Evolutionary conservation across 2,888 invertebrate species (phyloP).

Genomic region (Philonicus albiceps): DNA sequence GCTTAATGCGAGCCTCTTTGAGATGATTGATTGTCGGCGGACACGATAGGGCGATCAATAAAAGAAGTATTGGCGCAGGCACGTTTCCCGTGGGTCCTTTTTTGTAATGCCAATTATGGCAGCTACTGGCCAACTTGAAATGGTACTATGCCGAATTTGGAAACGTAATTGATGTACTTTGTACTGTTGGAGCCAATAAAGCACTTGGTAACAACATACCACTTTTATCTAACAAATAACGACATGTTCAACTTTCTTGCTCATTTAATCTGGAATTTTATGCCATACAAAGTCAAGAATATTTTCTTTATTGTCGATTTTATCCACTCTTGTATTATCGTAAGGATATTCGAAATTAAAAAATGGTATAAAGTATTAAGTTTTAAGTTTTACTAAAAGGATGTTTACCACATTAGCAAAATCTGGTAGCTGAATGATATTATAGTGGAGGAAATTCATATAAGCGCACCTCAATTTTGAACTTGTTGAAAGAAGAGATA

Average conservation of each 20-base stretch:
- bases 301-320: not conserved
- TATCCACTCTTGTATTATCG: not conserved
- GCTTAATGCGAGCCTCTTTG: not conserved
- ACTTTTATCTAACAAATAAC: not conserved
- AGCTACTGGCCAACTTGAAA: not conserved
- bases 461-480: no score
- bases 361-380: no score
- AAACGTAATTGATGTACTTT: not conserved
- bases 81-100: not conserved
- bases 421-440: no score
- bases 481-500: no score
- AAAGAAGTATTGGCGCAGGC: not conserved
- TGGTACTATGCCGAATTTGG: not conserved
- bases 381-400: no score
- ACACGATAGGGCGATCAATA: not conserved
- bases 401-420: no score
- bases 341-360: no score
- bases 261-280: not conserved
- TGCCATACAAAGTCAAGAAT: not conserved
- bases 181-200: not conserved
- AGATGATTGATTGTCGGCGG: not conserved
- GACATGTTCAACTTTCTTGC: not conserved
- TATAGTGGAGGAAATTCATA: no score
- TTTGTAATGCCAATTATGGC: not conserved
- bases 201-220: not conserved